A percentile compares a stretch with the other conserved stretches of the same genome.
These are phyloP conservation scores for Venustaconcha ellipsiformis DNA, from an alignment of 1,140 invertebrate species.

Conservation along the genomic window DNA sequence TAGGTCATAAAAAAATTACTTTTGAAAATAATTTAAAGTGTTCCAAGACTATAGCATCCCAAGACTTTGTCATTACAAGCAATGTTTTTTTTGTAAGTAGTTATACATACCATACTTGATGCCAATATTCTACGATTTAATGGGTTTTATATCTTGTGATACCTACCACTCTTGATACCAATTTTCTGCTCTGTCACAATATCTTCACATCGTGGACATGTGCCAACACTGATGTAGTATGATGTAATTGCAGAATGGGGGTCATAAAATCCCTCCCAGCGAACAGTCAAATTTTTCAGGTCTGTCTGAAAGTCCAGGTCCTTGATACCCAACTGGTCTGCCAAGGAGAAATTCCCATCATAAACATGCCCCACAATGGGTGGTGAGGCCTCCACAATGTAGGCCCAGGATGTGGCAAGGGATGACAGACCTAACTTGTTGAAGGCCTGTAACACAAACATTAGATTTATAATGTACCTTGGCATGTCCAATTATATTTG, in stretches of 20 bases:
- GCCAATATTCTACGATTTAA: too few relatives aligned
- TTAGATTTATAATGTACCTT: not conserved
- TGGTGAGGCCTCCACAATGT: slow-evolving; percentile 6
- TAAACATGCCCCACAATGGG: not conserved
- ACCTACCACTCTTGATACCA: too few relatives aligned
- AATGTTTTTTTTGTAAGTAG: too few relatives aligned
- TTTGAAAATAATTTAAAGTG: too few relatives aligned
- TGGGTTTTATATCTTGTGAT: too few relatives aligned
- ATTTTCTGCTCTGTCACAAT: not conserved
- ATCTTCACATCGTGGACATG: slow-evolving; percentile 7
- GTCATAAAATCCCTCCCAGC: slow-evolving; percentile 12
- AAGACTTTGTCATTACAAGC: too few relatives aligned
- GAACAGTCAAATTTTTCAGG: not conserved
- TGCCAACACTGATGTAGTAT: slow-evolving; percentile 2
- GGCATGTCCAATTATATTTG: not conserved
- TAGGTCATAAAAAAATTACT: too few relatives aligned
- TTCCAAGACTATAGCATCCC: too few relatives aligned
- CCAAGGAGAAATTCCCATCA: slow-evolving; percentile 1
- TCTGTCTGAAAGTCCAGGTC: slow-evolving; percentile 9
- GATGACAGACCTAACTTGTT: slow-evolving; percentile 1
- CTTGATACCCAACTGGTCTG: not conserved
- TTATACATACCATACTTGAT: too few relatives aligned
- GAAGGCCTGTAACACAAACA: slow-evolving; percentile 10
- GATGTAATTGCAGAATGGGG: slow-evolving; percentile 1
- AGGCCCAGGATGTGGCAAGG: slow-evolving; percentile 3